These are phyloP conservation scores for Triplophysa dalaica DNA, from an alignment of 2,113 vertebrate genomes.

Conservation along the genomic window DNA sequence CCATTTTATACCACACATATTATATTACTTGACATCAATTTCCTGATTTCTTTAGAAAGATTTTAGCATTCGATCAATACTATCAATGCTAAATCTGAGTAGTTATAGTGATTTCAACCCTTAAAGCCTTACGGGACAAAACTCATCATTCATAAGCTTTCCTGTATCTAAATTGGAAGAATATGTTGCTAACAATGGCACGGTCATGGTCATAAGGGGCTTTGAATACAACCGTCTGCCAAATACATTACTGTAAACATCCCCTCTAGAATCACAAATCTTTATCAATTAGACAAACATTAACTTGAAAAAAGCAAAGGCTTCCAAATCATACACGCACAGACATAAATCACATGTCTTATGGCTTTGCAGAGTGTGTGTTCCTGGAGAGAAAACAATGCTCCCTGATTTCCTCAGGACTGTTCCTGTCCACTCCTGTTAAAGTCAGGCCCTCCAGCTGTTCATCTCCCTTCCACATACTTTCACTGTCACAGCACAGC, in stretches of 20 bases:
- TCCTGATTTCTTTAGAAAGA: not conserved
- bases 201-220: too few relatives aligned
- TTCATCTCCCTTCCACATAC: slow-evolving; percentile 22
- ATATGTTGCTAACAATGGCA: too few relatives aligned
- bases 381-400: slow-evolving; percentile 52
- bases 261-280: not conserved
- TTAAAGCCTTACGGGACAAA: too few relatives aligned
- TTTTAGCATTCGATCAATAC: too few relatives aligned
- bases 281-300: slow-evolving; percentile 28
- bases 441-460: slow-evolving; percentile 47
- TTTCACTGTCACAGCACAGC: slow-evolving; percentile 42
- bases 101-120: too few relatives aligned
- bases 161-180: too few relatives aligned
- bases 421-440: slow-evolving; percentile 14
- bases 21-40: not conserved
- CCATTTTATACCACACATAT: not conserved
- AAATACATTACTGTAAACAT: not conserved
- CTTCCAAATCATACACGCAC: slow-evolving; percentile 41
- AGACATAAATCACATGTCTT: slow-evolving; percentile 43
- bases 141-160: too few relatives aligned
- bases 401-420: slow-evolving; percentile 51
- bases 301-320: slow-evolving; percentile 15
- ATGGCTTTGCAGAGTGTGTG: slow-evolving; percentile 53
- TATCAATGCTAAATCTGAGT: too few relatives aligned
- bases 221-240: too few relatives aligned